Base-by-base conservation (phyloP, 2,888 invertebrate genomes). In the Xylota segnis region DNA sequence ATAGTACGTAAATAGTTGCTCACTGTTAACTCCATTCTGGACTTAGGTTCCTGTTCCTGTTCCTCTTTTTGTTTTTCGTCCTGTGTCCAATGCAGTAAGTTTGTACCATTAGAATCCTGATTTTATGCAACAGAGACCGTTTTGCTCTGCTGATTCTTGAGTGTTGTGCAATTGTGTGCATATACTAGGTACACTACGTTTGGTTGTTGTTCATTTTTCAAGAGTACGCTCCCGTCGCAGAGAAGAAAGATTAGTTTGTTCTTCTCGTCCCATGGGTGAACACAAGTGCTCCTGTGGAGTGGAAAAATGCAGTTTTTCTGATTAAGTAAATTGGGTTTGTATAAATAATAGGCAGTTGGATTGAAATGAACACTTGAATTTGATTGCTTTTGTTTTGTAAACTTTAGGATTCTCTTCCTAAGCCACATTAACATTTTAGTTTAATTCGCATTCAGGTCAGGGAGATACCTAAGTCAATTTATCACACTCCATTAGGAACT, bases 1-100 rank as follows among this genome's bases (percentile, higher is more conserved):
- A 63, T 45, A 56, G 52, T 74, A 74, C 27, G 83, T 83, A 78
- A 83, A 78, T 83, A 83, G 83, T 74, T 78, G 78, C 43, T 74
- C 40, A 58, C 68, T 78, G 72, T 83, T 61, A 72, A 66, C 59
- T 83, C 54, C 66, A 32, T 72, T 72, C 72, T 47, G 40, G 65
- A 52, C 58, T 58, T 59, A 71, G 68, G 54, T 78, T 77, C 83
- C 78, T 74, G 58, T 78, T 78, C 47, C 74, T 72, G 59, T 78
- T 66, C 7, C 32, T 50, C 16, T 50, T 56, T 52, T 34, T 74
- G 23, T 23, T 43, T 9, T 70, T 58, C 50, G 34, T 50, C 23
- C 54, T 66, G 40, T 77, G 58, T 65, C 83, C 59, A 77, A 37
- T 66, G 58, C 59, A 75, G 66, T 77, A 71, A 65, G 58, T 72